Evolutionary conservation across 2,113 vertebrate species (phyloP), one percentile per base, ranked within the genome.

Genomic region (Prunella fulvescens): DNA sequence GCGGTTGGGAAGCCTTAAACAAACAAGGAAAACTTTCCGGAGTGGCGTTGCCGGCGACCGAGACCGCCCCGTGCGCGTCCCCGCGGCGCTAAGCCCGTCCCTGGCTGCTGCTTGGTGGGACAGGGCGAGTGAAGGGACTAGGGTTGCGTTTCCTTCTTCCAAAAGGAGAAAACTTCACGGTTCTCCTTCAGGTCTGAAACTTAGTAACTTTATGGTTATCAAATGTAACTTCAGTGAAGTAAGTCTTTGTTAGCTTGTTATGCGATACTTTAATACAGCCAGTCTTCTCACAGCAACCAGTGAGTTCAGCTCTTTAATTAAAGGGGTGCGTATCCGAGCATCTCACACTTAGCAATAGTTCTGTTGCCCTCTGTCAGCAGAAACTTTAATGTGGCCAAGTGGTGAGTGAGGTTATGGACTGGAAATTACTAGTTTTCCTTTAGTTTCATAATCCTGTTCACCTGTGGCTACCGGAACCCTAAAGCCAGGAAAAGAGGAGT

Each of bases 291-390:
- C 23, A 18, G 57, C 12, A 61, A 65, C 2, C 58, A 9, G 48
- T 10, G 54, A 28, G 45, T n/a, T 83, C 14, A 1, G 45, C 24
- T 51, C 37, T 4, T 0, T 53, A 17, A 70, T 40, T 64, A 7
- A 19, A 45, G 50, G 7, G 20, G 6, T 24, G 51, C 15, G 5
- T 54, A 25, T 23, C 28, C 2, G 11, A 54, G 73, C 67, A 9
- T 56, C 60, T 78, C 29, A 0, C 2, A 0, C 44, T 23, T 45
- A 17, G 10, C 5, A n/a, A 0, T 7, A 0, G n/a, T 70, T 87
- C 29, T 82, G 6, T 56, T 76, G 39, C 17, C 14, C 70, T 23
- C 51, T 35, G 18, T 69, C 86, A 44, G 40, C 57, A 76, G 79
- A 39, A 47, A 1, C 31, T 47, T 66, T 69, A 35, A 39, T 24